Base-by-base conservation (phyloP, 1,140 invertebrate genomes). In the Rhopalosiphum padi region DNA sequence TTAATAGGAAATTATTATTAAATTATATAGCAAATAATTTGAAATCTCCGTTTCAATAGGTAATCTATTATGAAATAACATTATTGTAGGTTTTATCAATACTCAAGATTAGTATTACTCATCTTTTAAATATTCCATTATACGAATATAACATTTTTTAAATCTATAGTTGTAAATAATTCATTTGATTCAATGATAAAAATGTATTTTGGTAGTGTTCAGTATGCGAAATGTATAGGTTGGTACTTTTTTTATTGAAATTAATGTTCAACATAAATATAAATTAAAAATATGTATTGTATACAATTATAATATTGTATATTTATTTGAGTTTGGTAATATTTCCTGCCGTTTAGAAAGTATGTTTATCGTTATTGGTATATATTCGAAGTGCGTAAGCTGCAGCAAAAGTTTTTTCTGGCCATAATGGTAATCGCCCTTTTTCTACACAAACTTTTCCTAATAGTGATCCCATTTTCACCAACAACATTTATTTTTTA, bases 401-500 rank as follows among this genome's bases (percentile, higher is more conserved):
- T 53, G 77, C 89, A 53, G 25, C 35, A 92, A 93, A 93, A 82
- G 77, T 93, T 93, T 93, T 68, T 93, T 22, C 41, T 51, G 77
- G 48, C 37, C 22, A 51, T 85, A 93, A 93, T 53, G 48, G 91
- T 86, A 86, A 93, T 93, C 91, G n/a, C 2, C 48, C 68, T 86
- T 93, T 85, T 85, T 85, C 48, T 53, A 86, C 48, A 51, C 91
- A 93, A 93, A 93, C 91, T 93, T 93, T 93, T 93, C 82, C 91
- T 93, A 93, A 93, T 93, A 85, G 91, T 93, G 91, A 93, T 93
- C 91, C 91, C 91, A 93, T 93, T 93, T 93, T 85, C 91, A 93
- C 91, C 91, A 93, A 93, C 91, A 93, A 92, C 77, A 85, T 92
- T 85, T 85, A 85, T 91, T 91, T 90, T 90, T 41, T 90, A 51